Base-by-base conservation (phyloP, 1,140 invertebrate species). In the Solenopsis fugax region DNA sequence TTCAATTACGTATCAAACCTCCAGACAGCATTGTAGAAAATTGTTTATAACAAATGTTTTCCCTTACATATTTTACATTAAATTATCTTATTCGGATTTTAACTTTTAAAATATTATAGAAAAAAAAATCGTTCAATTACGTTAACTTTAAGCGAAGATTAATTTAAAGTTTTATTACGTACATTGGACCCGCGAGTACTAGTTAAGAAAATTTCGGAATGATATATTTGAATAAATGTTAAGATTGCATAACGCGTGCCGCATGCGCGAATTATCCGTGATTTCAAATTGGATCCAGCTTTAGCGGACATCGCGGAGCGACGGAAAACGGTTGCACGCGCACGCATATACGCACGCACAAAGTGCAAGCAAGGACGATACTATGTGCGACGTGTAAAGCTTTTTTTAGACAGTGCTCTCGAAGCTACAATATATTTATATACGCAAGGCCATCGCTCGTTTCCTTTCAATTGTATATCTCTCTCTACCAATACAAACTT, bases 331-430 rank as follows among this genome's bases (percentile, higher is more conserved):
- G 45, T 72, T 12, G 13, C 48, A 60, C 29, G 48, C 13, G 10
- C 34, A 21, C 18, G 24, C 9, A 65, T 4, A 9, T 29, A 62
- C 13, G 34, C 5, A 16, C 12, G 16, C 34, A 45, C 54, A 75
- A 72, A 84, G 52, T 84, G 54, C 80, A 84, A 84, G 54, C 80
- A 84, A 84, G 80, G 41, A 37, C 80, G 80, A 24, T 50, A 56
- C 18, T 62, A 21, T n/a, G 64, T 21, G 45, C 48, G 37, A 78
- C 24, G 65, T 45, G 48, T 21, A 24, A 73, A 73, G 80, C 18
- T 75, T 73, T 82, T 82, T 58, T 82, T 73, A 69, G 34, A 71
- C 45, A 37, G n/a, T 54, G 52, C n/a, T 81, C 21, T 45, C 24
- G 21, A 71, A 24, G 34, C 77, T 67, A 13, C n/a, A 67, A 56